Evolutionary conservation across 2,888 invertebrate species (phyloP), one percentile per base, ranked within the genome.

Genomic region (Trissolcus japonicus): DNA sequence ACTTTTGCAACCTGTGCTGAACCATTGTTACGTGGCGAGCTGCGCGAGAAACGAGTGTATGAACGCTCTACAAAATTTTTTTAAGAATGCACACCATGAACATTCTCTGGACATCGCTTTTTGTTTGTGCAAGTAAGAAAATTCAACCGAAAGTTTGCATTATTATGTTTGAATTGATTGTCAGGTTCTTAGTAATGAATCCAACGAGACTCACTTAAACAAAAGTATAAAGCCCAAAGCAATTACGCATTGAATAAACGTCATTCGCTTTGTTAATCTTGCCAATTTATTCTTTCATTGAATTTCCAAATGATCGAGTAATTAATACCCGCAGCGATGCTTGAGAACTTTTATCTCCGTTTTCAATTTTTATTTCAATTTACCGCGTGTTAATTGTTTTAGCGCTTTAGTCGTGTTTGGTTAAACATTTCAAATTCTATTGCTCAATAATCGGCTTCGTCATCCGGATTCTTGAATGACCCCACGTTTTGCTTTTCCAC

Each of bases 71-170:
- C 94, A 96, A 87, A 93, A 93, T 67, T 96, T 97, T 90, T 97
- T 96, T 90, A 92, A 95, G 88, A 94, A 94, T 84, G 93, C 94
- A 17, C 93, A 93, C 68, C 94, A 94, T 81, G 94, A 93, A 82
- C 94, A 95, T 93, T 96, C 95, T 86, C 92, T 96, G 80, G 96
- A 96, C 90, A 95, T 96, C 83, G 97, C 96, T 82, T 96, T 96
- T 90, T 97, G 97, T 89, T 92, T 96, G 76, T 97, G 97, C 96
- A 96, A 94, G 96, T 96, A 90, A 93, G 94, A 40, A 25, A 25
- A n/a, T 51, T 0, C 4, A 51, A 46, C 14, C 9, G 35, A 35
- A 35, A 35, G 9, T 11, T 35, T 35, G 35, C 35, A 25, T 35
- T 35, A 35, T 35, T 35, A 35, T 35, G 35, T 35, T 11, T 35